A percentile compares a stretch with the other conserved stretches of the same genome.
Conservation (phyloP, 92 coral and sea anemone genomes). For the Epizoanthus rinbou region DNA sequence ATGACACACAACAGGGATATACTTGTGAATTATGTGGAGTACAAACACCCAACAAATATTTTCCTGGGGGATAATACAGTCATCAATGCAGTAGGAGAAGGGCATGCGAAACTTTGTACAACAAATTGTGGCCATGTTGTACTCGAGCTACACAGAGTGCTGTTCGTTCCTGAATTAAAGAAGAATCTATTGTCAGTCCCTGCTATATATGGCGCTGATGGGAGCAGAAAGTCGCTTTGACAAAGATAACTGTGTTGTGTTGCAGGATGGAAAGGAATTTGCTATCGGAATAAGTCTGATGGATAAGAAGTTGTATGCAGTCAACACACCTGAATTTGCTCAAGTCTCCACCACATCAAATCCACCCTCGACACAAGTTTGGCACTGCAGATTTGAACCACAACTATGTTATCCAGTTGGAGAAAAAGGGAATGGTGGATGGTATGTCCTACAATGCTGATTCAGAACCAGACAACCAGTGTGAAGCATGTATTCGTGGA, state of each 20-base stretch:
- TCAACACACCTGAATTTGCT: conserved; percentile 53
- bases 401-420: conserved; percentile 42
- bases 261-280: conserved; percentile 41
- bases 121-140: conserved; percentile 36
- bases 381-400: conserved; percentile 67
- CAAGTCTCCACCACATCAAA: conserved; percentile 49
- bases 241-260: conserved; percentile 28
- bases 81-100: conserved; percentile 56
- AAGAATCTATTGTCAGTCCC: conserved; percentile 57
- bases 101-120: conserved; percentile 52
- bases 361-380: conserved; percentile 55
- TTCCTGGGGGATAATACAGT: conserved; percentile 62
- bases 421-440: conserved; percentile 54
- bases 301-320: conserved; percentile 46
- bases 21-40: conserved; percentile 56
- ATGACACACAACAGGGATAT: conserved; percentile 57
- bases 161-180: conserved; percentile 57
- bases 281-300: too few species aligned
- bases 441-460: conserved; percentile 48
- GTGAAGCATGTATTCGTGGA: conserved; percentile 58
- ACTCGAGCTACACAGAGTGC: conserved; percentile 53
- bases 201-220: conserved; percentile 59
- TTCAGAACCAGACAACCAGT: conserved; percentile 31
- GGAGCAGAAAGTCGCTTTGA: conserved; percentile 51
- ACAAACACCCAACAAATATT: conserved; percentile 55